A percentile compares a stretch with the other conserved stretches of the same genome.
These are phyloP conservation scores for Anthonomus grandis DNA, from an alignment of 1,140 invertebrate genomes.

Conservation along the genomic window DNA sequence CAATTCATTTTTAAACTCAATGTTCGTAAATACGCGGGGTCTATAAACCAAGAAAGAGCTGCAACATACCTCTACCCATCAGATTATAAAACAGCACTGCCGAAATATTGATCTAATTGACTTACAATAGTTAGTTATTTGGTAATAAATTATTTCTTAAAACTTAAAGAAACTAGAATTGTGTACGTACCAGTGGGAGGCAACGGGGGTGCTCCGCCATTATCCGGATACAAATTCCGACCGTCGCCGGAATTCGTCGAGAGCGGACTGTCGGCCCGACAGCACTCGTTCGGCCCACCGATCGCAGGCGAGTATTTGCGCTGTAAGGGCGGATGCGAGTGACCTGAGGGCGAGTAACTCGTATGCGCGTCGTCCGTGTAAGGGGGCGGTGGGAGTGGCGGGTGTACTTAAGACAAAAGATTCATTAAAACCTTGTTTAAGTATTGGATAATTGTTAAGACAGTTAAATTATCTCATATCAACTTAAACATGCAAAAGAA, in stretches of 20 bases:
- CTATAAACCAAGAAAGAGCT: no score
- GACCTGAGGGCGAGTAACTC: constrained; percentile 52
- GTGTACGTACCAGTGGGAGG: constrained; percentile 47
- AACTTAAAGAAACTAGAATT: neutral
- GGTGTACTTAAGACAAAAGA: constrained; percentile 8
- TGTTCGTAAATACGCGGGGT: no score
- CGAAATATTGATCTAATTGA: no score
- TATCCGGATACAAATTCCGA: constrained; percentile 47
- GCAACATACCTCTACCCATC: no score
- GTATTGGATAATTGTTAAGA: no score
- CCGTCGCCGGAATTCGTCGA: constrained; percentile 52
- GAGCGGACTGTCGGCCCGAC: constrained; percentile 59
- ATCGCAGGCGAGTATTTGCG: constrained; percentile 62
- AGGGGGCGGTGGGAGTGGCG: constrained; percentile 66
- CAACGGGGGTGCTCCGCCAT: constrained; percentile 51
- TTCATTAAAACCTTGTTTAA: no score
- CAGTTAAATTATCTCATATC: no score
- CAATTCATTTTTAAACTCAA: no score
- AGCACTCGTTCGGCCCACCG: constrained; percentile 52
- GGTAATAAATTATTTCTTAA: constrained; percentile 1
- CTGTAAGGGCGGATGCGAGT: constrained; percentile 58
- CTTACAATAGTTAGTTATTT: no score
- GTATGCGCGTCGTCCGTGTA: constrained; percentile 55
- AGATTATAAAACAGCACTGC: no score
- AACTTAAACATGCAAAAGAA: no score